Base-by-base conservation (phyloP, 2,797 vertebrate genomes). In the Tarsius wallacei region DNA sequence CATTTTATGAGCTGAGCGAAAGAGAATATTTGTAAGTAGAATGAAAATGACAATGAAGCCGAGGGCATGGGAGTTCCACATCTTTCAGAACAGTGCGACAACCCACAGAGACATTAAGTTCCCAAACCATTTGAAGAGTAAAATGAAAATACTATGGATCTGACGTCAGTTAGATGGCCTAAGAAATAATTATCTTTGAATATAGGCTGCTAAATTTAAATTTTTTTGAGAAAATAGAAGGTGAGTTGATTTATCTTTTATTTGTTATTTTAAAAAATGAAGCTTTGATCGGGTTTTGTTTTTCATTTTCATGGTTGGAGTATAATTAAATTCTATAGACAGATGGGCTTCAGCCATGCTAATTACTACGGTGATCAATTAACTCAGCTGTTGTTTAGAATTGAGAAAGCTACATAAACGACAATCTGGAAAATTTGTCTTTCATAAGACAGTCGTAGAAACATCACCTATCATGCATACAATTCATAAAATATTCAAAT, bases 301-400 rank as follows among this genome's bases (percentile, higher is more conserved):
- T 98, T 55, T 97, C 16, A 89, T 87, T 96, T 97, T 94, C 77
- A 90, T 57, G 87, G 84, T 76, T 97, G 86, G 66, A 76, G 96
- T 97, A 90, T 84, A 97, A 47, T 73, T 92, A 96, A 97, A 93
- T 49, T 59, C 1, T 80, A 96, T 7, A 97, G 97, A 98, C 96
- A 98, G 97, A 98, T 97, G 98, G 98, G 84, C 57, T 97, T 98
- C 96, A 97, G 86, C 94, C 96, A 97, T 87, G 63, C 63, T 97
- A 96, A 96, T 98, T 98, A 98, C 94, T 90, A 90, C 33, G 36
- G 77, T 86, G 90, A 98, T 98, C 98, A 98, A 93, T 97, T 96
- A 93, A 92, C 97, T 98, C 93, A 98, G 97, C 95, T 97, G 96
- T 93, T 93, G 36, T 82, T 96, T 87, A 90, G 97, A 96, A 94